Conservation (phyloP, 2,797 vertebrate species). For the Halcyon badia region DNA sequence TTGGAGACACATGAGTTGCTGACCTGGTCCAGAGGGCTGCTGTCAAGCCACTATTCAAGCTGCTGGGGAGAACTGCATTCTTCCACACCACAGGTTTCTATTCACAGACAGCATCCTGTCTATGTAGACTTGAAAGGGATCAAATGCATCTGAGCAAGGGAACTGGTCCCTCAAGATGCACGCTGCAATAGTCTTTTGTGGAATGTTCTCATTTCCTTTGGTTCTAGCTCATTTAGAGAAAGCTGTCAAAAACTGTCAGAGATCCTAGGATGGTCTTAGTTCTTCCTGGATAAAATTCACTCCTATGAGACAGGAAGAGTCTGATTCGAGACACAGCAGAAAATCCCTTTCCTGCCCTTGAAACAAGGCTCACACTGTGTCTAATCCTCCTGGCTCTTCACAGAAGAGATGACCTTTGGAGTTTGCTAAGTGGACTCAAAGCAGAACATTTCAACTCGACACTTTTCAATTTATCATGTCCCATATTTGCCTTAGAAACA, state of each 20-base stretch:
- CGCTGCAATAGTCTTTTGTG: background rate
- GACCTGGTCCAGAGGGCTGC: background rate
- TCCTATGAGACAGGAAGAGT: background rate
- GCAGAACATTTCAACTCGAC: background rate
- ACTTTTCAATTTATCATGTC: slow-evolving; percentile 21
- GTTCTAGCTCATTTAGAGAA: background rate
- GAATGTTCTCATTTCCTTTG: background rate
- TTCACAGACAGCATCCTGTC: background rate
- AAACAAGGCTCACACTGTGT: background rate
- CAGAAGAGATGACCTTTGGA: slow-evolving; percentile 48
- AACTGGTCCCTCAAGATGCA: background rate
- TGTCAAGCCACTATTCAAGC: background rate
- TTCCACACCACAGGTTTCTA: background rate
- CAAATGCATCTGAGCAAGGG: background rate
- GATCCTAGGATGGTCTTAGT: background rate
- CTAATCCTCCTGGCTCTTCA: slow-evolving; percentile 9
- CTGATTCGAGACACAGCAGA: background rate
- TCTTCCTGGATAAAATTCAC: background rate
- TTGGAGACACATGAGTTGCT: background rate
- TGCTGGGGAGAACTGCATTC: background rate
- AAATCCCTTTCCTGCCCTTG: background rate
- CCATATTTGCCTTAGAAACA: slow-evolving; percentile 5
- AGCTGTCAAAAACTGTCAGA: background rate
- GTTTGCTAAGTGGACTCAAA: slow-evolving; percentile 15
- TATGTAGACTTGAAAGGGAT: background rate